These are phyloP conservation scores for Pongo abelii DNA, from an alignment of 2,113 vertebrate genomes.

Conservation along the genomic window DNA sequence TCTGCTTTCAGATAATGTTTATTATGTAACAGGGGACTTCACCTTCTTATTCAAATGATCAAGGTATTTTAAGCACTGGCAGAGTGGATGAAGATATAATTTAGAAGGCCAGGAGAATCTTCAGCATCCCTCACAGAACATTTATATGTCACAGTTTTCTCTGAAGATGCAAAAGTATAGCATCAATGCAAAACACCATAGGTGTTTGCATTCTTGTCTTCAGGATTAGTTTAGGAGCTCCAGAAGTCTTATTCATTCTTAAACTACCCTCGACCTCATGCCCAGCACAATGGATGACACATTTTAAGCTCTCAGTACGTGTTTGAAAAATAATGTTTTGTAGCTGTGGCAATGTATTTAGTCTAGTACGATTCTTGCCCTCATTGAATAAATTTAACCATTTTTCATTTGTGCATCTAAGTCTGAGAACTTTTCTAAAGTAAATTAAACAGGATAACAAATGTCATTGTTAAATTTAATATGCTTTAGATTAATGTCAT, in stretches of 20 bases:
- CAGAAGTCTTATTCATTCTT: neutral
- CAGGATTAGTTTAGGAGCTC: neutral
- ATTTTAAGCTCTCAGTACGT: neutral
- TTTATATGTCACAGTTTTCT: neutral
- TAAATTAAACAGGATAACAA: neutral
- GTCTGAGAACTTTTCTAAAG: neutral
- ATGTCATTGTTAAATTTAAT: neutral
- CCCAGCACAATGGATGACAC: no score
- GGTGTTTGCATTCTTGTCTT: neutral
- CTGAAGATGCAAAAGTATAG: neutral
- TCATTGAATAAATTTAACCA: neutral
- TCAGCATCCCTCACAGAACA: neutral
- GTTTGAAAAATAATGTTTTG: neutral
- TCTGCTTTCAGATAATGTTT: neutral
- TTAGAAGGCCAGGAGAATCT: neutral
- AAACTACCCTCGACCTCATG: neutral
- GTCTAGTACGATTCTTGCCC: neutral
- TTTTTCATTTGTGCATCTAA: neutral
- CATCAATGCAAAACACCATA: neutral
- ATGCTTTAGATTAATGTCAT: neutral
- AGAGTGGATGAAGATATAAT: neutral
- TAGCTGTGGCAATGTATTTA: neutral
- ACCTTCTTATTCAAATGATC: conserved; percentile 4
- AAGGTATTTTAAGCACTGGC: neutral
- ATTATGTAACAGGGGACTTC: neutral